phyloP scores from a whole-genome alignment of 2,797 vertebrate species.

The Prunella strophiata region DNA sequence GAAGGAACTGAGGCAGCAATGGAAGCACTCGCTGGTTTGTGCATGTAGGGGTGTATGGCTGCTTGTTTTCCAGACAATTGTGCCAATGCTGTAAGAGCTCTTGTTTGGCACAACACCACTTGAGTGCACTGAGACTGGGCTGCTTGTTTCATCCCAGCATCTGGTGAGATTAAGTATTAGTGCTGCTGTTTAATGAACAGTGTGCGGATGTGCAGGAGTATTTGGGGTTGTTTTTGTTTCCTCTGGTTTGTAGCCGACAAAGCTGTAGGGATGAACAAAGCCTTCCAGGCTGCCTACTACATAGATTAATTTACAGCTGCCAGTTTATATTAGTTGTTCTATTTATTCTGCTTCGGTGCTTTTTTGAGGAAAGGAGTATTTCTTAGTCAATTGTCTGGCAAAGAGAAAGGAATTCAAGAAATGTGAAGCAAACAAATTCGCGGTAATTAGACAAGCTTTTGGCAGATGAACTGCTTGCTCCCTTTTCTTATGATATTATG shows the following conservation, averaged over 20 bases:
- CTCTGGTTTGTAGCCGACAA: conserved; percentile 7
- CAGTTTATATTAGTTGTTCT: conserved; percentile 59
- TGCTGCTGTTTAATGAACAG: conserved; percentile 35
- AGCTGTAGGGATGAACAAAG: conserved; percentile 25
- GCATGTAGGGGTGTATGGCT: accelerated
- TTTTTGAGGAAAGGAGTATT: conserved; percentile 47
- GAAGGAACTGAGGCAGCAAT: accelerated
- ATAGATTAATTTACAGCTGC: conserved; percentile 55
- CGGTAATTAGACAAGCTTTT: conserved; percentile 24
- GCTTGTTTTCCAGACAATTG: not conserved
- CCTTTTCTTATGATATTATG: not conserved
- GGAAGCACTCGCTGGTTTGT: not conserved
- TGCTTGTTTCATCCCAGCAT: conserved; percentile 4
- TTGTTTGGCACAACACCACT: not conserved
- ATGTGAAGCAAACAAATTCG: conserved; percentile 38
- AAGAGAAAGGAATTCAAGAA: conserved; percentile 54
- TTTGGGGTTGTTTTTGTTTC: conserved; percentile 41
- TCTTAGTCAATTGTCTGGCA: conserved; percentile 34
- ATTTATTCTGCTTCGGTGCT: conserved; percentile 61
- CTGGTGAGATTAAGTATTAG: conserved; percentile 43
- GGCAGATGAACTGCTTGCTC: not conserved
- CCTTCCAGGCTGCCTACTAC: not conserved
- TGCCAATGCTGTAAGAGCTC: not conserved
- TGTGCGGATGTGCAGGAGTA: conserved; percentile 21
- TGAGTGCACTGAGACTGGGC: not conserved